Conservation (phyloP, 2,113 vertebrate genomes). For the Cyprinodon variegatus region DNA sequence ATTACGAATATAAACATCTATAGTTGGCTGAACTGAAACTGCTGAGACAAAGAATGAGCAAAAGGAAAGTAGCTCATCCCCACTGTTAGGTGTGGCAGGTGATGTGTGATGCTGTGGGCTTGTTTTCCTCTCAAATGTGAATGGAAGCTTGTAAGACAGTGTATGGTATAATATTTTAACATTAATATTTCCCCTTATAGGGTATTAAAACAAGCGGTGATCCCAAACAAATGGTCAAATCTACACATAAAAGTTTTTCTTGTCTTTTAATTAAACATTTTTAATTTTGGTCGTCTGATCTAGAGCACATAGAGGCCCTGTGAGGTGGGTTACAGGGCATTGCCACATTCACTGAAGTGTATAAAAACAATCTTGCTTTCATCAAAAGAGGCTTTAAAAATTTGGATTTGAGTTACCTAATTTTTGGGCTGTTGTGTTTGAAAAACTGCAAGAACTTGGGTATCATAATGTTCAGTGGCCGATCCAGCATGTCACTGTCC, state of each 20-base stretch:
- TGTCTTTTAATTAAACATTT: no score
- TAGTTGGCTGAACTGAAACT: background rate
- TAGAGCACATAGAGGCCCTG: no score
- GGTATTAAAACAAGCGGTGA: no score
- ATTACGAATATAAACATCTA: no score
- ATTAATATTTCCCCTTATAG: no score
- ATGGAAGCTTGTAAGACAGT: background rate
- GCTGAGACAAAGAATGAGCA: no score
- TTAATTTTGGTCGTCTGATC: no score
- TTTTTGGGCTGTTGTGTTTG: conserved; percentile 97
- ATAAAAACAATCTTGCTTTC: background rate
- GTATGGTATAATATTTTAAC: background rate
- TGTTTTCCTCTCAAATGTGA: background rate
- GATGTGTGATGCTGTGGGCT: background rate
- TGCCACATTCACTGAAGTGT: background rate
- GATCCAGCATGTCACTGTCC: conserved; percentile 95
- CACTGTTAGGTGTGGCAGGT: background rate
- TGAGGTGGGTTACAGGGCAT: no score
- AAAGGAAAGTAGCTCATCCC: background rate
- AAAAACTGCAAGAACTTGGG: conserved; percentile 98
- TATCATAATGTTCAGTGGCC: conserved; percentile 98
- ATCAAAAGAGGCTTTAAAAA: background rate
- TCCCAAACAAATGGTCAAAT: no score
- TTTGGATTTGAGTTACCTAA: conserved; percentile 80
- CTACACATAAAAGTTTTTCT: no score